Conservation (phyloP, 2,797 vertebrate genomes). For the Galagoides demidoff region DNA sequence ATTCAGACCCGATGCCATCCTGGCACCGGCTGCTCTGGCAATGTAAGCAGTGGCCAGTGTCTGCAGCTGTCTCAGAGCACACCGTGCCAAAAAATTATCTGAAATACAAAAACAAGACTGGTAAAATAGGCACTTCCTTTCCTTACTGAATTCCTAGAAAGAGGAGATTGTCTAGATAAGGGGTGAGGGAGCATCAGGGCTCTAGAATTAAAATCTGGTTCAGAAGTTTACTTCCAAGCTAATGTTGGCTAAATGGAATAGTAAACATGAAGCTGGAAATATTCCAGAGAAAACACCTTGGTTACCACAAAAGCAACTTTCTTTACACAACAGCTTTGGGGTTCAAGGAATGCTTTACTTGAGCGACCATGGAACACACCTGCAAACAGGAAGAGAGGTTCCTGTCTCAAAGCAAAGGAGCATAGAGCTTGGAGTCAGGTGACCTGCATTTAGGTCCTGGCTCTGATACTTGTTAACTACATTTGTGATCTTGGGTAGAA, state of each 20-base stretch:
- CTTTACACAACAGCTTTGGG: neutral
- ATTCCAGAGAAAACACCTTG: neutral
- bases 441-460: neutral
- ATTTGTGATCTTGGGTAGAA: neutral
- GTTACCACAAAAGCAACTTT: neutral
- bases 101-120: constrained; percentile 65
- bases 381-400: neutral
- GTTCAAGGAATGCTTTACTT: neutral
- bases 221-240: constrained; percentile 22
- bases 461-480: neutral
- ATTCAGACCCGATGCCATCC: constrained; percentile 58
- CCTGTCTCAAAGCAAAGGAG: neutral
- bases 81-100: constrained; percentile 60
- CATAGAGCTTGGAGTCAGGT: neutral
- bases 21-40: constrained; percentile 60
- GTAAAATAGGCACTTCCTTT: constrained; percentile 43
- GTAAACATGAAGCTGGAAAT: neutral
- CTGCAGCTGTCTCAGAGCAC: constrained; percentile 65
- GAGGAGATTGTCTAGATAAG: neutral
- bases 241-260: neutral
- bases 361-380: neutral
- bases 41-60: constrained; percentile 43
- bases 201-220: neutral
- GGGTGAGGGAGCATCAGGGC: neutral
- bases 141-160: constrained; percentile 46